Conservation (phyloP, 1,140 invertebrate genomes). For the Procambarus virginalis region DNA sequence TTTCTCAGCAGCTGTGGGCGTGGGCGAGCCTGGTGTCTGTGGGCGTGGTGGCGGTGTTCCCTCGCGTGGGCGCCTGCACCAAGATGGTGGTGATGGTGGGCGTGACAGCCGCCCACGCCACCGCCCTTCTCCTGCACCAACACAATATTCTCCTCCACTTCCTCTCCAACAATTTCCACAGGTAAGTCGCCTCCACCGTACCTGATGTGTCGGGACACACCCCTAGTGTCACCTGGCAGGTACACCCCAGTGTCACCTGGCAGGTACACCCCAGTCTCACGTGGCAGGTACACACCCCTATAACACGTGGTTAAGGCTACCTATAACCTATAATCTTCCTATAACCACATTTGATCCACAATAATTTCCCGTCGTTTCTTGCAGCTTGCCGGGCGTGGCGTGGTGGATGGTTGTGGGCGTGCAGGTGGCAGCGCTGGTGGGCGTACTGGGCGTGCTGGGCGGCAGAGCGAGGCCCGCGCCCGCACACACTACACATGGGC, state of each 20-base stretch:
- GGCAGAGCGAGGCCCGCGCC: constrained; percentile 90
- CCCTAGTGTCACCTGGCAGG: too few relatives aligned
- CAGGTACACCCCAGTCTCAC: too few relatives aligned
- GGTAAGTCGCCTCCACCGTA: too few relatives aligned
- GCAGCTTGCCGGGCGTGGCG: constrained; percentile 55
- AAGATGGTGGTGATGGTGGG: constrained; percentile 49
- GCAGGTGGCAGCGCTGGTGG: constrained; percentile 74
- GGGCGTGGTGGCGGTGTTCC: constrained; percentile 46
- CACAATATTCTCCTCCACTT: constrained; percentile 1
- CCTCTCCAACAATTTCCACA: neutral
- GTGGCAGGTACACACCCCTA: too few relatives aligned
- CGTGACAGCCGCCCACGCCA: constrained; percentile 8
- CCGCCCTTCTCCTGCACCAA: constrained; percentile 1
- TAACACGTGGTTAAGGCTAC: too few relatives aligned
- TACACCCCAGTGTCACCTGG: too few relatives aligned
- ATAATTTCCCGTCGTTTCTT: neutral
- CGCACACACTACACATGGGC: constrained; percentile 94
- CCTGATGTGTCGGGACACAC: too few relatives aligned
- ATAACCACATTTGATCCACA: too few relatives aligned
- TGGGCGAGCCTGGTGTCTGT: constrained; percentile 54
- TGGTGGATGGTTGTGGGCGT: constrained; percentile 65
- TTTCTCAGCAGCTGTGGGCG: constrained; percentile 43
- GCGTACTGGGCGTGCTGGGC: constrained; percentile 83
- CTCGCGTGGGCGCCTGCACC: constrained; percentile 44
- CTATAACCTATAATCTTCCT: too few relatives aligned